phyloP scores from a whole-genome alignment of 2,888 invertebrate species.

The Idaea straminata region DNA sequence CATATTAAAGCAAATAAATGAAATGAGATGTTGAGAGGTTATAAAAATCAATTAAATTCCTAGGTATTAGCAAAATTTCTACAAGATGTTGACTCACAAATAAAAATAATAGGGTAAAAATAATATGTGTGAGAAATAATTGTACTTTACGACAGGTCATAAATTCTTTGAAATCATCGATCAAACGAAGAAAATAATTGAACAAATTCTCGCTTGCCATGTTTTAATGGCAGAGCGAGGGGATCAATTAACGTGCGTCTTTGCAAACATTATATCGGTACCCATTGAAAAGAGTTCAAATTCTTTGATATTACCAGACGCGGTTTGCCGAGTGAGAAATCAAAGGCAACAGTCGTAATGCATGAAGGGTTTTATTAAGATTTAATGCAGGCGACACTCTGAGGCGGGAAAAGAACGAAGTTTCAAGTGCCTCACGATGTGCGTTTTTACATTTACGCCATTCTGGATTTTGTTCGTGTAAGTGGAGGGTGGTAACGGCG shows the following conservation, averaged over 20 bases:
- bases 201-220: not conserved
- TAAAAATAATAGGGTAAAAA: too few species aligned
- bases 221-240: slow-evolving; percentile 40
- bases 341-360: slow-evolving; percentile 73
- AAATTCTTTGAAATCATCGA: slow-evolving; percentile 12
- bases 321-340: slow-evolving; percentile 79
- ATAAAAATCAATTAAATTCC: too few species aligned
- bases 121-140: too few species aligned
- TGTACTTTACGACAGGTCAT: not conserved
- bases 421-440: slow-evolving; percentile 71
- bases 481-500: slow-evolving; percentile 48
- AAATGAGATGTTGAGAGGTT: too few species aligned
- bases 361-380: slow-evolving; percentile 80
- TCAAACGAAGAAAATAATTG: slow-evolving; percentile 9
- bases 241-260: slow-evolving; percentile 73
- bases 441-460: slow-evolving; percentile 73
- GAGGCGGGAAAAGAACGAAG: slow-evolving; percentile 77
- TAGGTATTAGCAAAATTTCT: too few species aligned
- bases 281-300: slow-evolving; percentile 80
- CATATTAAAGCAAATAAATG: too few species aligned
- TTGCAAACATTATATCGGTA: slow-evolving; percentile 76
- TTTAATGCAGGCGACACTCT: slow-evolving; percentile 78
- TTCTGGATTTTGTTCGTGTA: slow-evolving; percentile 66
- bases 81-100: too few species aligned
- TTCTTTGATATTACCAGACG: slow-evolving; percentile 77